These are phyloP conservation scores for Zaprionus vittiger DNA, from an alignment of 1,140 invertebrate genomes.

Conservation along the genomic window DNA sequence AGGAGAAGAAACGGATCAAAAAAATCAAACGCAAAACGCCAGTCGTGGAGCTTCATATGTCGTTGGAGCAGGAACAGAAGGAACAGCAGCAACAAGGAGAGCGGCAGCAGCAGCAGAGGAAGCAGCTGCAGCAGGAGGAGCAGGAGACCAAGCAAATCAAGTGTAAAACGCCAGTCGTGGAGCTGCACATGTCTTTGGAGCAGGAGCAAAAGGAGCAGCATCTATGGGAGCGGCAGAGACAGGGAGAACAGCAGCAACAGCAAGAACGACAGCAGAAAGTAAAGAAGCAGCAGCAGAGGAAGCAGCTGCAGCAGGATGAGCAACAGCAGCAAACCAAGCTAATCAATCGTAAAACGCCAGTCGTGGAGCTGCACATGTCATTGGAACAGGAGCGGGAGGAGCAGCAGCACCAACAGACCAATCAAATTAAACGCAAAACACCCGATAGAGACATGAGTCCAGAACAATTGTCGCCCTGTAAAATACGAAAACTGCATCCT, in stretches of 20 bases:
- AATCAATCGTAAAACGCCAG: background rate
- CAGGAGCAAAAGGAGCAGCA: too few species aligned
- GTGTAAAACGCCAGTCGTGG: too few species aligned
- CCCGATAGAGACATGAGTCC: slow-evolving; percentile 26
- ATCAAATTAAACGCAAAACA: background rate
- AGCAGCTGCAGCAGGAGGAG: too few species aligned
- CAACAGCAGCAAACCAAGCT: background rate
- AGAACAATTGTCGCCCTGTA: slow-evolving; percentile 6
- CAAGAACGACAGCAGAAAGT: too few species aligned
- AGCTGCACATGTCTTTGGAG: too few species aligned
- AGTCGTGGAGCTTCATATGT: too few species aligned
- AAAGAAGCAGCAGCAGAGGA: too few species aligned
- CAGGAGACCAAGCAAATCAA: too few species aligned
- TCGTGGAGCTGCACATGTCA: slow-evolving; percentile 48
- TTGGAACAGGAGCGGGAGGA: slow-evolving; percentile 37
- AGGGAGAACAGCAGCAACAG: too few species aligned
- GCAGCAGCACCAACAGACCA: background rate
- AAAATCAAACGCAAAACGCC: background rate
- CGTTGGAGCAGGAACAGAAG: background rate
- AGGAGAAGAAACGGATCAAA: background rate
- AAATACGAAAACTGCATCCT: slow-evolving; percentile 28
- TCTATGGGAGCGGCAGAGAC: too few species aligned
- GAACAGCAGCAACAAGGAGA: too few species aligned
- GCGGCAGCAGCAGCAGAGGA: too few species aligned
- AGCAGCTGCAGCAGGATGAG: background rate